Conservation (phyloP, 2,113 vertebrate genomes). For the Falco punctatus region DNA sequence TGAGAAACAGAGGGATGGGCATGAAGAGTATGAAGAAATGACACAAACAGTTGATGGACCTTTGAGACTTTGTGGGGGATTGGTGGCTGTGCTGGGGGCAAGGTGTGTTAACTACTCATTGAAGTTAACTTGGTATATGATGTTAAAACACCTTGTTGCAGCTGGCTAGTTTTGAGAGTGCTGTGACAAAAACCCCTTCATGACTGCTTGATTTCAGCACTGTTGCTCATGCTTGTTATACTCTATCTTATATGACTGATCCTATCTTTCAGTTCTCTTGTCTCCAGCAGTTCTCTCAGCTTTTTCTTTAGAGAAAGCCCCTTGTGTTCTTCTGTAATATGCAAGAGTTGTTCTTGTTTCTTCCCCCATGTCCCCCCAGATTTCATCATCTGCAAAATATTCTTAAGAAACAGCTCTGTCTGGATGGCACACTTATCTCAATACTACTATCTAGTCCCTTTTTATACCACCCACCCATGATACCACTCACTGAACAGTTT, state of each 20-base stretch:
- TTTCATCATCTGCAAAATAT: neutral
- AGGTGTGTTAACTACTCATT: too few species aligned
- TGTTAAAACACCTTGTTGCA: too few species aligned
- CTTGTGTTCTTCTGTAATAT: neutral
- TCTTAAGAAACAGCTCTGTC: neutral
- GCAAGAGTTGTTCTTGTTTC: neutral
- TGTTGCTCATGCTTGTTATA: neutral
- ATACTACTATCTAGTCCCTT: neutral
- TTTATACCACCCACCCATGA: neutral
- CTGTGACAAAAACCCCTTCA: accelerated
- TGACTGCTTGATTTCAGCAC: neutral
- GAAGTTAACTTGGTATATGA: too few species aligned
- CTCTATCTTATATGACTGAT: neutral
- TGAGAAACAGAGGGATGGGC: too few species aligned
- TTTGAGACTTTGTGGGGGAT: too few species aligned
- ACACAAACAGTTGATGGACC: too few species aligned
- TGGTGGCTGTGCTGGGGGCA: too few species aligned
- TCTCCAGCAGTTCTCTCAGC: neutral
- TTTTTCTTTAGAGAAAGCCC: neutral
- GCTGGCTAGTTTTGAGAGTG: too few species aligned
- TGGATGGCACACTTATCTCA: neutral
- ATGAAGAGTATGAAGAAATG: too few species aligned
- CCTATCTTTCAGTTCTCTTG: neutral
- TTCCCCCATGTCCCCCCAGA: accelerated
- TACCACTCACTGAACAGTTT: neutral